Percentiles rank a stretch among this genome's conserved stretches.
phyloP scores from a whole-genome alignment of 2,797 vertebrate species.

The Xerus rutilus region DNA sequence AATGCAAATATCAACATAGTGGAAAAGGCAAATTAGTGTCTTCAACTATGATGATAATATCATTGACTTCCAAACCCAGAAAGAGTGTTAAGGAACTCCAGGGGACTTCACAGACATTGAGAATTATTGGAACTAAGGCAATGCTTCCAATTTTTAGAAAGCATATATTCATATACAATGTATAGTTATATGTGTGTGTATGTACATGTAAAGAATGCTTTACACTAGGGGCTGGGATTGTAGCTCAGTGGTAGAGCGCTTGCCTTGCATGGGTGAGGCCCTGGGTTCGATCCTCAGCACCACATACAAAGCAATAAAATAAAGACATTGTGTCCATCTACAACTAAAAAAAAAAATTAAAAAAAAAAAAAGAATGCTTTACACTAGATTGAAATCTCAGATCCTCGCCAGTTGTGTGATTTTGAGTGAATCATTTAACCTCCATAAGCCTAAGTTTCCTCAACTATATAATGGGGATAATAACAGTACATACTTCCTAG shows the following conservation, averaged over 20 bases:
- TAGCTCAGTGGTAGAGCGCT: no score
- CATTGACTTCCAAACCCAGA: neutral
- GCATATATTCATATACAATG: constrained; percentile 18
- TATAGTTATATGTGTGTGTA: neutral
- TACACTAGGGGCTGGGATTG: no score
- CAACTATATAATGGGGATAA: constrained; percentile 56
- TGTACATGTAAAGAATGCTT: neutral
- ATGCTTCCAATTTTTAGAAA: neutral
- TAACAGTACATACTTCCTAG: neutral
- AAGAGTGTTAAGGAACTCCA: neutral
- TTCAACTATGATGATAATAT: neutral
- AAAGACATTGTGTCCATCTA: no score
- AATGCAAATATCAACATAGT: neutral
- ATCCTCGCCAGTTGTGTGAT: neutral
- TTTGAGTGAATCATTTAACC: constrained; percentile 43
- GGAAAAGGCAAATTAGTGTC: neutral
- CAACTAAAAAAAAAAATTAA: no score
- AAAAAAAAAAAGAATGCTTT: neutral
- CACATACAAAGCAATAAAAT: no score
- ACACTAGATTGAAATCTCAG: constrained; percentile 20
- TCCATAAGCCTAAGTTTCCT: constrained; percentile 44
- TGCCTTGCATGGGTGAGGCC: no score
- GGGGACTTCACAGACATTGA: neutral
- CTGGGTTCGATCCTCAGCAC: no score
- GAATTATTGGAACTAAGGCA: neutral